phyloP scores from a whole-genome alignment of 1,140 invertebrate species.

The Pararge aegeria region DNA sequence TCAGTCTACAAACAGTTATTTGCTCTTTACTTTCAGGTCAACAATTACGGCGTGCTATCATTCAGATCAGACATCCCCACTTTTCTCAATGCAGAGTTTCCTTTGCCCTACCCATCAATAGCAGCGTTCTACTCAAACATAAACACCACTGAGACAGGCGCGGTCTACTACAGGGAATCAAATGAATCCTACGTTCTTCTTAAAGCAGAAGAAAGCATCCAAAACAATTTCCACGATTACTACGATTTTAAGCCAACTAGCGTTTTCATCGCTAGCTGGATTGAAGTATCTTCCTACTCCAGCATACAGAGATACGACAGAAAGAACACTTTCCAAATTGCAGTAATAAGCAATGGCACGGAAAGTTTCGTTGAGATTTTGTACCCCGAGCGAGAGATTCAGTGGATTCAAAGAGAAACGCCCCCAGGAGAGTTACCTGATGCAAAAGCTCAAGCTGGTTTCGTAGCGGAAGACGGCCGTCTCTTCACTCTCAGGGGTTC shows the following conservation, averaged over 20 bases:
- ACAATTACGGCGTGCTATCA: constrained; percentile 94
- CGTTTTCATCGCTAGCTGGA: constrained; percentile 89
- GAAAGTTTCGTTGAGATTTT: constrained; percentile 92
- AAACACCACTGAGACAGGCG: constrained; percentile 88
- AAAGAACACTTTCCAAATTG: constrained; percentile 89
- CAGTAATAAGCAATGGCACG: constrained; percentile 89
- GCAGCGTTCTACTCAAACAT: constrained; percentile 95
- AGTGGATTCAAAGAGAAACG: constrained; percentile 92
- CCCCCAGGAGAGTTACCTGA: constrained; percentile 86
- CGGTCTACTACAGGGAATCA: constrained; percentile 90
- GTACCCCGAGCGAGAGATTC: constrained; percentile 92
- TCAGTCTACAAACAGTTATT: too few species aligned
- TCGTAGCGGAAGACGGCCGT: constrained; percentile 90
- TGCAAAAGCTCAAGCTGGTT: constrained; percentile 94
- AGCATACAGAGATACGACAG: constrained; percentile 69
- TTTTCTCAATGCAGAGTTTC: constrained; percentile 94
- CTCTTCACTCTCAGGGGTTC: constrained; percentile 88
- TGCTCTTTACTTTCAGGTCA: constrained; percentile 85
- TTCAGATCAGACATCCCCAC: constrained; percentile 91
- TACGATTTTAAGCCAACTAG: constrained; percentile 82
- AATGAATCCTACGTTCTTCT: constrained; percentile 82
- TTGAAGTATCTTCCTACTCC: constrained; percentile 80
- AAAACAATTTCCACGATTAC: constrained; percentile 85
- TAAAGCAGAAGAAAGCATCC: constrained; percentile 84
- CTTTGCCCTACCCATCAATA: constrained; percentile 93